Conservation (phyloP, 2,888 invertebrate genomes). For the Leptinotarsa tumamoca region DNA sequence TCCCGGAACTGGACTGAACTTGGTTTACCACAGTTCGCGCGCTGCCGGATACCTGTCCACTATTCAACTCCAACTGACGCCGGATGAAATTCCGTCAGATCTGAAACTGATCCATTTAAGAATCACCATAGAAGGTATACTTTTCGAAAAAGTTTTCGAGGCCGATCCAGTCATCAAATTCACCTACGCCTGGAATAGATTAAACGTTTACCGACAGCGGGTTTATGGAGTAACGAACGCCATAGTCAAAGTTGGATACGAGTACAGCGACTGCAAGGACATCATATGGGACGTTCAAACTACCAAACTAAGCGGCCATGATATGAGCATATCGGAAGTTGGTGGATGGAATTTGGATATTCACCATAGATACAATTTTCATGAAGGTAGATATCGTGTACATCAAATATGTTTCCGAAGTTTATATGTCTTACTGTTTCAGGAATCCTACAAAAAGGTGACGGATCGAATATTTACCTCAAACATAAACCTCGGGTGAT, state of each 20-base stretch:
- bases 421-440: constrained; percentile 46
- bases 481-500: constrained; percentile 93
- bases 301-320: constrained; percentile 94
- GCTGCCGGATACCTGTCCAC: constrained; percentile 94
- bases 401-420: not conserved
- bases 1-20: constrained; percentile 93
- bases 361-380: constrained; percentile 97
- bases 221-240: constrained; percentile 97
- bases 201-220: constrained; percentile 95
- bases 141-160: constrained; percentile 93
- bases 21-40: constrained; percentile 96
- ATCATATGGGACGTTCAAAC: constrained; percentile 97
- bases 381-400: constrained; percentile 79
- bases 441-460: constrained; percentile 97
- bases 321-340: constrained; percentile 96
- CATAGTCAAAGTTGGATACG: constrained; percentile 95
- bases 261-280: constrained; percentile 91
- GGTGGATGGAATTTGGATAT: constrained; percentile 99
- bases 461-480: constrained; percentile 94
- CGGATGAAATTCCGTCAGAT: constrained; percentile 83
- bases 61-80: constrained; percentile 90
- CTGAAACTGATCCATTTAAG: constrained; percentile 90
- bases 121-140: constrained; percentile 94
- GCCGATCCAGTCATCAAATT: constrained; percentile 97
- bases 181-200: constrained; percentile 96